phyloP scores from a whole-genome alignment of 2,797 vertebrate species.

The Syndactyla subalaris region DNA sequence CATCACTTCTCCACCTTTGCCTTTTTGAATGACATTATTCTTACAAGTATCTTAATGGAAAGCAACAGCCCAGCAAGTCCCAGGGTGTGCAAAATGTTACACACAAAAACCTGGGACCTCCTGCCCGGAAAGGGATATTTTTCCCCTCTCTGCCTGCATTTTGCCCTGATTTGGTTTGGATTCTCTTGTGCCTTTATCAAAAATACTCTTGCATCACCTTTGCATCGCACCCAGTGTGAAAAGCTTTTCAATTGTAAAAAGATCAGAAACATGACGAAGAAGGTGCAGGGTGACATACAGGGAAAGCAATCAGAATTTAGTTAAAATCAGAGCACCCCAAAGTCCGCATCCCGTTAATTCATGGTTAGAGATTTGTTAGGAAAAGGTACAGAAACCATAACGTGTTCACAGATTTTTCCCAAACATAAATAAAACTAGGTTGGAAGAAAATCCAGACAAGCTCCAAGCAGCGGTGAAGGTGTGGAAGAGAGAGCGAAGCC shows the following conservation, averaged over 20 bases:
- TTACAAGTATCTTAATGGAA: not conserved
- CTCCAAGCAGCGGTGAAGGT: accelerated
- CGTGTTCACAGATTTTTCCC: not conserved
- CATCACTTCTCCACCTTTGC: not conserved
- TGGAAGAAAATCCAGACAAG: not conserved
- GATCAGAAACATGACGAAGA: not conserved
- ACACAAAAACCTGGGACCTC: accelerated
- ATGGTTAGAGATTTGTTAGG: accelerated
- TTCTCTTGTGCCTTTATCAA: not conserved
- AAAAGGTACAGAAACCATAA: not conserved
- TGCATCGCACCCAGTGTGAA: not conserved
- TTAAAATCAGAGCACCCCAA: not conserved
- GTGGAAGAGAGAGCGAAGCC: not conserved
- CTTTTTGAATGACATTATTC: not conserved
- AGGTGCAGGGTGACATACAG: accelerated
- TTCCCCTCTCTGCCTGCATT: not conserved
- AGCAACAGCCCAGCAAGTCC: not conserved
- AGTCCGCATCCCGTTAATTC: not conserved
- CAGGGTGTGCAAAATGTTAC: not conserved
- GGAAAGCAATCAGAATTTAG: not conserved
- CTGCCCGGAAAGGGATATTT: not conserved
- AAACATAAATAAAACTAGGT: not conserved
- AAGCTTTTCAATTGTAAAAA: not conserved
- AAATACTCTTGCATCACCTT: not conserved
- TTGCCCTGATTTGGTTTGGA: not conserved